A percentile compares a stretch with the other conserved stretches of the same genome.
phyloP scores from a whole-genome alignment of 2,797 vertebrate genomes.

The Danio albolineatus region DNA sequence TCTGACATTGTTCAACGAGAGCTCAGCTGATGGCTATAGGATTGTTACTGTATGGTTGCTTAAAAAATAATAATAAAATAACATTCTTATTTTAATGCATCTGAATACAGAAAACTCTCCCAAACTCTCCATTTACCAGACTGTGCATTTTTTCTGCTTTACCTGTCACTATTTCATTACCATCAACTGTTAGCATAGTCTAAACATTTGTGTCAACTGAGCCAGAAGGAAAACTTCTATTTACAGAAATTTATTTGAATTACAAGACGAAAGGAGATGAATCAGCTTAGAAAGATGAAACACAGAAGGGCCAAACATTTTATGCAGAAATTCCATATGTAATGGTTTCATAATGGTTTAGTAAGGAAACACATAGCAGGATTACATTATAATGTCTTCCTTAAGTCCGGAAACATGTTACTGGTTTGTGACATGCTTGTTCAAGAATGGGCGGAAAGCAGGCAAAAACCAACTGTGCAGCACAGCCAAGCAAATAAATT shows the following conservation, averaged over 20 bases:
- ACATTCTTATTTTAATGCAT: conserved; percentile 65
- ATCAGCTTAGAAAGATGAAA: conserved; percentile 60
- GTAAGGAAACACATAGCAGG: too few species aligned
- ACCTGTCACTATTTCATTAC: conserved; percentile 18
- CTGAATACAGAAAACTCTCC: conserved; percentile 20
- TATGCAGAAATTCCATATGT: too few species aligned
- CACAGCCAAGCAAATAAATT: too few species aligned
- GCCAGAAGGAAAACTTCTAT: conserved; percentile 3
- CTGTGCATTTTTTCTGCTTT: not conserved
- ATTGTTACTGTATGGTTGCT: conserved; percentile 79
- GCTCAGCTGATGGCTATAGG: conserved; percentile 69
- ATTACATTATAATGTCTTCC: too few species aligned
- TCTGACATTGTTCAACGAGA: conserved; percentile 69
- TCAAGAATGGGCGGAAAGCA: too few species aligned
- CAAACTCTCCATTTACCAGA: conserved; percentile 24
- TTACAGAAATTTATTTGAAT: conserved; percentile 30
- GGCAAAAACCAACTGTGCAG: too few species aligned
- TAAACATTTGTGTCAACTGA: conserved; percentile 33
- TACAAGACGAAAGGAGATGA: conserved; percentile 63
- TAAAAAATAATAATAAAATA: too few species aligned
- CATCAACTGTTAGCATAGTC: conserved; percentile 23
- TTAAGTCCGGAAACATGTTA: too few species aligned
- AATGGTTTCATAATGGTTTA: too few species aligned
- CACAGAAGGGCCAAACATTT: too few species aligned
- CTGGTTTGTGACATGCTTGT: too few species aligned